Evolutionary conservation across 2,888 invertebrate species (phyloP).

Genomic region (Busseola fusca): DNA sequence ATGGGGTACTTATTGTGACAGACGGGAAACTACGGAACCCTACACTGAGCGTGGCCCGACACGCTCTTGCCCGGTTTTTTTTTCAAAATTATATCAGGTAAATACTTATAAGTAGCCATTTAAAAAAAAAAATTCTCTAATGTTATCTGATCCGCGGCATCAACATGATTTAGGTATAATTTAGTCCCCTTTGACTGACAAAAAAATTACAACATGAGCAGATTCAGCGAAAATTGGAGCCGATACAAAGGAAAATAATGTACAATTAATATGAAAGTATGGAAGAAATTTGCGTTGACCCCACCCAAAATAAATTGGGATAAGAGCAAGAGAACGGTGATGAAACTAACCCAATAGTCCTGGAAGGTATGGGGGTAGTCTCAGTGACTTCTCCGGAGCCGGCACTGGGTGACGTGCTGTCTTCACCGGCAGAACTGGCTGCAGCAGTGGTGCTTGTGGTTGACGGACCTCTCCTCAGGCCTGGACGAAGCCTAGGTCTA

Average conservation of each 20-base stretch:
- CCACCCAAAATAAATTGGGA: neutral
- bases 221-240: neutral
- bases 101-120: neutral
- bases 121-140: neutral
- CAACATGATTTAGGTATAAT: neutral
- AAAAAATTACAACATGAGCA: neutral
- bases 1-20: no score
- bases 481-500: constrained; percentile 87
- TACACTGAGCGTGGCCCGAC: no score
- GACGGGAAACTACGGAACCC: no score
- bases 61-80: no score
- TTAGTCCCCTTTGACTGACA: neutral
- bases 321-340: neutral
- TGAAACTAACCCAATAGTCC: constrained; percentile 76
- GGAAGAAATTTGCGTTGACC: neutral
- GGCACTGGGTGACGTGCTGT: constrained; percentile 74
- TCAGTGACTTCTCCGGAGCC: constrained; percentile 79
- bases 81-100: neutral
- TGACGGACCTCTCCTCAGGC: constrained; percentile 72
- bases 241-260: neutral
- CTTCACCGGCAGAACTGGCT: constrained; percentile 67
- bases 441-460: constrained; percentile 76
- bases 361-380: constrained; percentile 78
- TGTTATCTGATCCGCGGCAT: no score
- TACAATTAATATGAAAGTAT: neutral